Base-by-base conservation (phyloP, 2,888 invertebrate genomes). In the Calliopum simillimum region DNA sequence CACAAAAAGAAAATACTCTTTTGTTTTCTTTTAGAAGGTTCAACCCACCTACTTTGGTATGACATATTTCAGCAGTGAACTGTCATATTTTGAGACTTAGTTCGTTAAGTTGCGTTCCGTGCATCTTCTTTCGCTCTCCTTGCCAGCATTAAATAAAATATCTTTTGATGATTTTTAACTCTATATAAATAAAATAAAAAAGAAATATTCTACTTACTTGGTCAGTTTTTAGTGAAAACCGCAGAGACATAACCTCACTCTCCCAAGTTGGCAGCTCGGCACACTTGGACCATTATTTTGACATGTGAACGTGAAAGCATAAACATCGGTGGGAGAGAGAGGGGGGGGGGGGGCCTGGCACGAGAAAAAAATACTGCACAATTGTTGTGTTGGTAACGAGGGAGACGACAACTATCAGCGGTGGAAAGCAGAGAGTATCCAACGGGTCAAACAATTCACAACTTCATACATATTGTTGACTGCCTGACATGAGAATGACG, bases 401-500 rank as follows among this genome's bases (percentile, higher is more conserved):
- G 11, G 13, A 23, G 13, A 53, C 16, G 21, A 49, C 16, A 51
- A 51, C n/a, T 19, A 4, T 53, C 21, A 5, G 19, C 12, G 51
- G 2, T 11, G 55, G 25, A 19, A 19, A 19, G 44, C 33, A 33
- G 13, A 12, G 16, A n/a, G 16, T 33, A 12, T 53, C 64, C 53
- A 43, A 43, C 43, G 58, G 46, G 66, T 58, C 58, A 41, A 47
- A 23, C 47, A 43, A 43, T 53, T 14, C 44, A 23, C 68, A 21
- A 62, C n/a, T 55, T 55, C 47, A 58, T 49, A 53, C 47, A 46
- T 33, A 47, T 51, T 59, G 67, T 49, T 68, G 67, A 59, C 59
- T 68, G 69, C 69, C 75, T 76, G 77, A 77, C 77, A 76, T 75
- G 74, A 76, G 74, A 79, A 79, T 80, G 80, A 81, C 80, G 79